Base-by-base conservation (phyloP, 37 sponge, comb jelly and placozoan species). In the Axinella damicornis region DNA sequence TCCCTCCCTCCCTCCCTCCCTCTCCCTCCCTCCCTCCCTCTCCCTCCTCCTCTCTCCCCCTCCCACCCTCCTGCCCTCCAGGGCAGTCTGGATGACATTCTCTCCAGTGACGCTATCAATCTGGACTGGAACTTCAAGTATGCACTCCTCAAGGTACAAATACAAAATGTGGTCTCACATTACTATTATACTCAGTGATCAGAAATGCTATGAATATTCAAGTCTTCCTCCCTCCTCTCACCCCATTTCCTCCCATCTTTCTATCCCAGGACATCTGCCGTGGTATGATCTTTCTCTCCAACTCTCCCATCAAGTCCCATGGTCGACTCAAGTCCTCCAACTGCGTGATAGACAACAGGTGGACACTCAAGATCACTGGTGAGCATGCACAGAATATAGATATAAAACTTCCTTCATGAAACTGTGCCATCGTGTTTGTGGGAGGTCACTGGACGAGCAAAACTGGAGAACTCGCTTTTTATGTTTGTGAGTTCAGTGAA, bases 121-220 rank as follows among this genome's bases (percentile, higher is more conserved):
- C 38, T 89, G 31, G 84, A 89, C 79, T 89, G 90, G 90, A 83
- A 77, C 82, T 89, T 89, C 90, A 83, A 83, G 53, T 89, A 78
- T 53, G 76, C 90, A 0, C 69, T 89, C 37, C 53, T 83, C 37
- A 83, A 88, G 77, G 88, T 88, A 6, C 31, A 19, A 24, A 31
- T 67, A 11, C 12, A 16, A 65, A n/a, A 65, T 13, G 13, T 25
- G 27, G 13, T 24, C 67, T 65, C 13, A 13, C 22, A 65, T 65
- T 25, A 19, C n/a, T n/a, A n/a, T n/a, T n/a, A n/a, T n/a, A n/a
- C n/a, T n/a, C n/a, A n/a, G n/a, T n/a, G n/a, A n/a, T n/a, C 66
- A 65, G 12, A 65, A 13, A 24, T 31, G 28, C 34, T n/a, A 25
- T 28, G 30, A 19, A 56, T 17, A 56, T 56, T 14, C 2, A 61